Evolutionary conservation across 1,140 invertebrate species (phyloP).

Genomic region (Plutomurus gul): DNA sequence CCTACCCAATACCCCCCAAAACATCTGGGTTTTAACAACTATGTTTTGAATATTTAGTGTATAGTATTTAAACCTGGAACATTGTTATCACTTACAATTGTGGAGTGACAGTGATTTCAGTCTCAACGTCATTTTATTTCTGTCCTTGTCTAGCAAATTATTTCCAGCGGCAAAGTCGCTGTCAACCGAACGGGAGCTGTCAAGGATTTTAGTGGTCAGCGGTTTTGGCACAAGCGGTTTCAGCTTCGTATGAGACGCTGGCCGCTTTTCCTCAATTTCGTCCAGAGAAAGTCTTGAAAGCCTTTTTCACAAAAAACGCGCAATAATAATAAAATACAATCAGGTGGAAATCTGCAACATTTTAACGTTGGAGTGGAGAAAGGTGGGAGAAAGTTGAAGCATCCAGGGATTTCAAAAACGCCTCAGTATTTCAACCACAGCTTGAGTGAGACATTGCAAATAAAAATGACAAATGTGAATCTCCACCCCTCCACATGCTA

Average conservation of each 20-base stretch:
- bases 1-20: no score
- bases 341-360: not conserved
- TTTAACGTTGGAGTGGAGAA: slow-evolving; percentile 51
- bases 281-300: slow-evolving; percentile 45
- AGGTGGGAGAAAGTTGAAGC: no score
- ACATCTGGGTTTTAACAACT: no score
- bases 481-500: no score
- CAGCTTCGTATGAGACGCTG: not conserved
- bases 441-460: no score
- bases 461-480: no score
- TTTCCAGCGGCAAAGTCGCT: not conserved
- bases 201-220: not conserved
- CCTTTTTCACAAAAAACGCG: not conserved
- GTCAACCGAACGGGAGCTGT: not conserved
- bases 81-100: not conserved
- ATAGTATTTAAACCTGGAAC: no score
- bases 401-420: no score
- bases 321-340: not conserved
- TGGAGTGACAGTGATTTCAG: not conserved
- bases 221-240: not conserved
- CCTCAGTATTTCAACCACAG: no score
- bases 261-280: slow-evolving; percentile 34
- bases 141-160: not conserved
- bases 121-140: slow-evolving; percentile 8
- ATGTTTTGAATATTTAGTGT: no score